Evolutionary conservation across 2,113 vertebrate genomes (phyloP).

Genomic region (Cranoglanis bouderius): DNA sequence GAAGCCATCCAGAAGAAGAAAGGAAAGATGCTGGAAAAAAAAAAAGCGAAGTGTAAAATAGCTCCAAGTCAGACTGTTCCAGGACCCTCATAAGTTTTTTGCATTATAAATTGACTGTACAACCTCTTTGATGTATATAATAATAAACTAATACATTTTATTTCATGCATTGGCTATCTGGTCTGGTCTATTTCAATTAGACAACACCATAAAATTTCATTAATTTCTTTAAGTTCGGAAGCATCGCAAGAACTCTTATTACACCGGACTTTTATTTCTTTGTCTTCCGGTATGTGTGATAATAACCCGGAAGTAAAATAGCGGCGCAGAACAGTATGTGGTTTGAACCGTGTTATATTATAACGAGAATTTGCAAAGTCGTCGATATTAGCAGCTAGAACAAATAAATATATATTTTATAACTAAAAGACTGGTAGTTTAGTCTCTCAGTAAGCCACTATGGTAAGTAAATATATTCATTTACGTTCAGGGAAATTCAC

Average conservation of each 20-base stretch:
- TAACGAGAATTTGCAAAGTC: background rate
- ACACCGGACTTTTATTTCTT: conserved; percentile 1
- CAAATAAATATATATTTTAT: background rate
- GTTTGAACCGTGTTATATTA: conserved; percentile 5
- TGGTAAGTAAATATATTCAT: conserved; percentile 39
- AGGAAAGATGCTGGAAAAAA: conserved; percentile 57
- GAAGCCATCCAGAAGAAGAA: conserved; percentile 68
- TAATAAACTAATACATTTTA: conserved; percentile 3
- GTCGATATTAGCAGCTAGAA: background rate
- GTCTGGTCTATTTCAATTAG: background rate
- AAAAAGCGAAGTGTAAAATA: conserved; percentile 61
- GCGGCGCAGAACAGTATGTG: conserved; percentile 16
- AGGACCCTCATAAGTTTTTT: background rate
- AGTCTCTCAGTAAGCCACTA: background rate
- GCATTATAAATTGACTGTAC: background rate
- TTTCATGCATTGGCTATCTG: background rate
- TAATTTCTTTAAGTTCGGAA: background rate
- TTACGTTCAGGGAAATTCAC: background rate
- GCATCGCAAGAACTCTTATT: background rate
- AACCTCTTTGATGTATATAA: background rate
- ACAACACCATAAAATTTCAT: background rate
- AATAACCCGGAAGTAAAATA: conserved; percentile 39
- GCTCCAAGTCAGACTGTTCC: background rate
- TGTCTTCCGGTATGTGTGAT: background rate
- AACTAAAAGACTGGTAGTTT: background rate